phyloP scores from a whole-genome alignment of 2,888 invertebrate genomes.

The Platerodrilus igneus region DNA sequence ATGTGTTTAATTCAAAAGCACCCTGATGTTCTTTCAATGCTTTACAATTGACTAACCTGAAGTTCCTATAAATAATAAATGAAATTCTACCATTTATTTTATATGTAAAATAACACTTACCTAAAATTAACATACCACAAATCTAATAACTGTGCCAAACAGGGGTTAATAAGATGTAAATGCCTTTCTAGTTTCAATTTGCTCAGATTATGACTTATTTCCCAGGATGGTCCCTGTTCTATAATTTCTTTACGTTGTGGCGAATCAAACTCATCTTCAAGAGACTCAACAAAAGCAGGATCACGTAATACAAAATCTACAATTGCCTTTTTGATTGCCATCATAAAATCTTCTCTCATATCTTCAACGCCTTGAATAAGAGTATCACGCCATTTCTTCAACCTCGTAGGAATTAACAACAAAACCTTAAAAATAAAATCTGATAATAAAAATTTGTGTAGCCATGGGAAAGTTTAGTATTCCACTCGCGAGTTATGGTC shows the following conservation, averaged over 20 bases:
- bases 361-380: constrained; percentile 65
- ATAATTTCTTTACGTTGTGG: constrained; percentile 56
- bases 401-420: constrained; percentile 57
- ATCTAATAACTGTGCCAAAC: constrained; percentile 72
- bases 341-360: constrained; percentile 79
- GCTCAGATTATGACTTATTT: constrained; percentile 48
- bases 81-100: not conserved
- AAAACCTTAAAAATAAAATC: too few relatives aligned
- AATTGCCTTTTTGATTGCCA: constrained; percentile 85
- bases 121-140: constrained; percentile 78
- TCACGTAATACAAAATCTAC: constrained; percentile 88
- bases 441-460: too few relatives aligned
- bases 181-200: constrained; percentile 54
- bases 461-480: too few relatives aligned
- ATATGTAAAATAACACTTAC: constrained; percentile 45
- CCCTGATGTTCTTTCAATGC: constrained; percentile 56
- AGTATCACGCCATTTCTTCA: constrained; percentile 60
- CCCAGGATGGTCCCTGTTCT: constrained; percentile 63
- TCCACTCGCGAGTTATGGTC: too few relatives aligned
- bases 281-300: constrained; percentile 55
- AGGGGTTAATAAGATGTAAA: constrained; percentile 74
- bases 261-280: constrained; percentile 51
- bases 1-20: constrained; percentile 65
- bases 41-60: constrained; percentile 56
- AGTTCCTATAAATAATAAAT: constrained; percentile 10